Evolutionary conservation across 2,797 vertebrate species (phyloP).

Genomic region (Delichon dasypus): DNA sequence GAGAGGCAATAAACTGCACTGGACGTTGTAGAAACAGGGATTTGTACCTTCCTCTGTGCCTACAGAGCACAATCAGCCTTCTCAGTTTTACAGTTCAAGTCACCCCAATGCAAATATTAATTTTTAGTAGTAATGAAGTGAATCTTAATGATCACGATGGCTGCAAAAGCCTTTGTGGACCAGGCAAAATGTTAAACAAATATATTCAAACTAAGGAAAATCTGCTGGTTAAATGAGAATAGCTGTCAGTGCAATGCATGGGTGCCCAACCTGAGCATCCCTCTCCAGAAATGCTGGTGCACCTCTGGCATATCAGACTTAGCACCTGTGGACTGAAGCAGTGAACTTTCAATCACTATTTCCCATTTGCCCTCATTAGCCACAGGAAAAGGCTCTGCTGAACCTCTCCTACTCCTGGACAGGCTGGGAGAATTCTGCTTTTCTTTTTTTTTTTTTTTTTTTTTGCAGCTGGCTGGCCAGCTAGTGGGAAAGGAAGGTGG

Average conservation of each 20-base stretch:
- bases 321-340: background rate
- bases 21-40: background rate
- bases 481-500: background rate
- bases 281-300: background rate
- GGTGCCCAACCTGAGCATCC: background rate
- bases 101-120: background rate
- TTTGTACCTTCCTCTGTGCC: background rate
- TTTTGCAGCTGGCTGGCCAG: background rate
- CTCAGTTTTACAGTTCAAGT: background rate
- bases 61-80: background rate
- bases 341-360: background rate
- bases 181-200: constrained; percentile 7
- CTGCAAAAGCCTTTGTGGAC: background rate
- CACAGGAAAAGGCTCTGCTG: background rate
- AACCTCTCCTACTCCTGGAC: background rate
- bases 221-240: background rate
- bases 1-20: background rate
- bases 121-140: background rate
- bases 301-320: background rate
- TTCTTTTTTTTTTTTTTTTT: background rate
- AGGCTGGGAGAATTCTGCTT: background rate
- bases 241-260: background rate
- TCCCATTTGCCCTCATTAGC: background rate
- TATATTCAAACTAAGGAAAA: background rate
- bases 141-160: background rate